phyloP scores from a whole-genome alignment of 2,113 vertebrate genomes.

The Plecturocebus donacophilus region DNA sequence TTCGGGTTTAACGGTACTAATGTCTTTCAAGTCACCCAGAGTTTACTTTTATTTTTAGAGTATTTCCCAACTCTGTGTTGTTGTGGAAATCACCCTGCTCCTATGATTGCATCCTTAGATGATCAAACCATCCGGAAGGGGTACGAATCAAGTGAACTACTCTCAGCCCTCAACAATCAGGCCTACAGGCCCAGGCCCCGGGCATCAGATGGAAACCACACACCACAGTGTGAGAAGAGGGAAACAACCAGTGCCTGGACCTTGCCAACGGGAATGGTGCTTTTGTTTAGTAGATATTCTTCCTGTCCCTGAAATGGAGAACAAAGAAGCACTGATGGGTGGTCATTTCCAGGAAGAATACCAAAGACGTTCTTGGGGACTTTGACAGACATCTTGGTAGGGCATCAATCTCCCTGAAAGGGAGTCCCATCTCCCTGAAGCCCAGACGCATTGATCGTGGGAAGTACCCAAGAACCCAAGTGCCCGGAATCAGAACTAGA shows the following conservation, averaged over 20 bases:
- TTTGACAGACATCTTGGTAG: background rate
- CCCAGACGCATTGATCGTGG: background rate
- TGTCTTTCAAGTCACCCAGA: background rate
- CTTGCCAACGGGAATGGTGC: background rate
- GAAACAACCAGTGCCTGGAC: background rate
- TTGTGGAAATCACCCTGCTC: background rate
- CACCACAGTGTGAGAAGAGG: background rate
- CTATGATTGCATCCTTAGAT: background rate
- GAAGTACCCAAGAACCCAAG: background rate
- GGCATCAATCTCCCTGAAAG: background rate
- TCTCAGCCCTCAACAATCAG: background rate
- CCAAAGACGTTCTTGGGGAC: background rate
- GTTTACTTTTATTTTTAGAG: background rate
- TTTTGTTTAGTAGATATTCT: background rate
- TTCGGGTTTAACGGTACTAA: background rate
- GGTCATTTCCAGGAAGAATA: background rate
- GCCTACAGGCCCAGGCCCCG: background rate
- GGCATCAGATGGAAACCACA: background rate
- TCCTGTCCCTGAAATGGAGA: slow-evolving; percentile 16
- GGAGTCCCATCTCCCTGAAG: background rate
- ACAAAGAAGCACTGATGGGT: background rate
- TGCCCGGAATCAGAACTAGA: background rate
- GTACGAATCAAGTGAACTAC: background rate
- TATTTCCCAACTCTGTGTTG: background rate
- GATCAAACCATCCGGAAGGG: background rate